phyloP scores from a whole-genome alignment of 2,888 invertebrate species.

The Dicycla oo region DNA sequence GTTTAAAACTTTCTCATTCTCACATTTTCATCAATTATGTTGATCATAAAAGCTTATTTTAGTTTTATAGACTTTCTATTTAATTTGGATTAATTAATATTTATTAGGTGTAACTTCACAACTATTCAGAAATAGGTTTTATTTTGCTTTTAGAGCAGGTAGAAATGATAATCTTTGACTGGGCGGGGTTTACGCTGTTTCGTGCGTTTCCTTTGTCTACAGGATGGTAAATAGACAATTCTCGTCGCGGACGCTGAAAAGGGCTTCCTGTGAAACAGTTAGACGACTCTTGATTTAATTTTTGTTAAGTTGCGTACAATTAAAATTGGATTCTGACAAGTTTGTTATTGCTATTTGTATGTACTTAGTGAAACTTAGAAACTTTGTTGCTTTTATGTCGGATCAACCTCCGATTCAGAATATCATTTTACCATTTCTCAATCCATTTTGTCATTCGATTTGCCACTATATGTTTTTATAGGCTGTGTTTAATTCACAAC shows the following conservation, averaged over 20 bases:
- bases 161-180: slow-evolving; percentile 13
- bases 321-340: slow-evolving; percentile 1
- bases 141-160: background rate
- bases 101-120: slow-evolving; percentile 16
- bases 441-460: slow-evolving; percentile 23
- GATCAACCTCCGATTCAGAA: background rate
- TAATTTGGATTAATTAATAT: slow-evolving; percentile 35
- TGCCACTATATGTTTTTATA: slow-evolving; percentile 13
- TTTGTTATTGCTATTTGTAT: background rate
- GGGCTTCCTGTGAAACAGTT: slow-evolving; percentile 30
- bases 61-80: slow-evolving; percentile 41
- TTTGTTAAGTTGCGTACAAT: background rate
- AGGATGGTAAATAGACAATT: slow-evolving; percentile 33
- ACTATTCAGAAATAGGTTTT: background rate
- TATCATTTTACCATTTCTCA: slow-evolving; percentile 6
- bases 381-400: background rate
- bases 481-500: background rate
- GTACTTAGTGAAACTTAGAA: too few relatives aligned
- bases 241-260: slow-evolving; percentile 21
- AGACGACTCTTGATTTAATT: background rate
- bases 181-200: slow-evolving; percentile 47
- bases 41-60: slow-evolving; percentile 41
- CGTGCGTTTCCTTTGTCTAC: slow-evolving; percentile 51
- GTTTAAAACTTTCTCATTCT: slow-evolving; percentile 39
- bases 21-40: slow-evolving; percentile 47